A percentile compares a stretch with the other conserved stretches of the same genome.
Conservation (phyloP, 2,113 vertebrate species). For the Macquaria australasica region DNA sequence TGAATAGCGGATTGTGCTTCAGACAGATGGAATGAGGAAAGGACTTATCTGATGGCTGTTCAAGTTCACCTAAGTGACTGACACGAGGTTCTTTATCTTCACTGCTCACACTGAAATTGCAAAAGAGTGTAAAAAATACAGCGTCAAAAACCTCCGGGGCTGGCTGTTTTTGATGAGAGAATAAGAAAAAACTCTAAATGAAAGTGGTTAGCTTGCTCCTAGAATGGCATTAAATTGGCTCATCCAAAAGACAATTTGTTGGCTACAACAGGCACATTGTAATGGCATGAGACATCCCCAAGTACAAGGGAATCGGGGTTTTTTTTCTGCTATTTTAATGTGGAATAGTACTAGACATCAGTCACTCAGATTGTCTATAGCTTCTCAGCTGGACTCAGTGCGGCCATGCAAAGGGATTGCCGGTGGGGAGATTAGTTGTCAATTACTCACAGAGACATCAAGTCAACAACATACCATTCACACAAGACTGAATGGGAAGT, state of each 20-base stretch:
- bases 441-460: conserved; percentile 49
- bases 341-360: conserved; percentile 8
- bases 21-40: neutral
- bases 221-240: neutral
- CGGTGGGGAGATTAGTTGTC: conserved; percentile 64
- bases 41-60: neutral
- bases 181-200: neutral
- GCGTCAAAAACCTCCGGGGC: neutral
- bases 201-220: neutral
- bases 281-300: neutral
- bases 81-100: neutral
- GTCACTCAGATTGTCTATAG: neutral
- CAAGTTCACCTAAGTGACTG: neutral
- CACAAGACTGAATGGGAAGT: conserved; percentile 12
- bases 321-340: neutral
- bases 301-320: neutral
- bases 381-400: conserved; percentile 2
- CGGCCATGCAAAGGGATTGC: conserved; percentile 36
- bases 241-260: neutral
- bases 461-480: conserved; percentile 53
- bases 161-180: neutral
- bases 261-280: neutral
- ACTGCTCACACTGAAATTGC: neutral
- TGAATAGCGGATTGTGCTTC: neutral
- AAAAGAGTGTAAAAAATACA: neutral